Conservation (phyloP, 2,888 invertebrate species). For the Eueremaeus valkanovi region DNA sequence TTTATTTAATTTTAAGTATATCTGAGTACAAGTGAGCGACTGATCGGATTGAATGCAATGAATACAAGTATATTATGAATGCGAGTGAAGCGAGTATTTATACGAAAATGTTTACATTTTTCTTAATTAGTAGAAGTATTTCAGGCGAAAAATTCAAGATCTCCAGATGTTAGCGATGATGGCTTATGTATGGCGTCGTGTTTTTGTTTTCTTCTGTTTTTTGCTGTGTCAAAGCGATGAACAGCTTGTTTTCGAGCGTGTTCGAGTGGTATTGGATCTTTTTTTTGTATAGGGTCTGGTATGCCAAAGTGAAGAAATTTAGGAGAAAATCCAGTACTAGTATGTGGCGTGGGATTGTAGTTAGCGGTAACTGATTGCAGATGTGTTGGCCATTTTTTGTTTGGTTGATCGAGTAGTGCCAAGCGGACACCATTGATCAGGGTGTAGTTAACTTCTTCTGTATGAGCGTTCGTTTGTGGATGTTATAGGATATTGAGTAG, state of each 20-base stretch:
- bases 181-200: background rate
- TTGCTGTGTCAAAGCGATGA: too few species aligned
- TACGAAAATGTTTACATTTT: too few species aligned
- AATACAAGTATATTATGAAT: too few species aligned
- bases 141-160: too few species aligned
- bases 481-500: background rate
- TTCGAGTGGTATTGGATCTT: background rate
- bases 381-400: background rate
- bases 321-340: slow-evolving; percentile 18
- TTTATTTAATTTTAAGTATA: too few species aligned
- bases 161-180: background rate
- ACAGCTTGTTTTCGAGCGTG: background rate
- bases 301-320: slow-evolving; percentile 15
- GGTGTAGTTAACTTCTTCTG: background rate
- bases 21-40: too few species aligned
- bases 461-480: background rate
- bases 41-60: too few species aligned
- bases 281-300: background rate
- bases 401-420: slow-evolving; percentile 9
- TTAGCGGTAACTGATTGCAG: background rate
- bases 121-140: too few species aligned
- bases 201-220: background rate
- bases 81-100: too few species aligned
- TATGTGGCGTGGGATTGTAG: slow-evolving; percentile 24
- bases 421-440: background rate